Conservation (phyloP, 2,888 invertebrate species). For the Augochlorella aurata region DNA sequence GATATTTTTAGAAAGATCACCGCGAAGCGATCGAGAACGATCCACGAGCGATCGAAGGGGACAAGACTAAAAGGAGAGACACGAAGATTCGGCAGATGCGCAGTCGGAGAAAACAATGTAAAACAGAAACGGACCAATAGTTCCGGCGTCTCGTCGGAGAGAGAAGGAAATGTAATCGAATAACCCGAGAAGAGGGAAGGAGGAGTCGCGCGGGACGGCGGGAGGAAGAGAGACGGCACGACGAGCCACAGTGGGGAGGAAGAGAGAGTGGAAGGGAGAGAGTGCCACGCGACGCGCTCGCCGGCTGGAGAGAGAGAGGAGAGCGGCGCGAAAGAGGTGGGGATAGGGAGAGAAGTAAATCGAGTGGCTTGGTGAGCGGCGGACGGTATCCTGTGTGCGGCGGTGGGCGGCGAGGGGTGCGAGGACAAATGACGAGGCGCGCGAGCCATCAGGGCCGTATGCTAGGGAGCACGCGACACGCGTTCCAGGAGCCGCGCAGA, state of each 20-base stretch:
- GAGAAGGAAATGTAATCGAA: constrained; percentile 41
- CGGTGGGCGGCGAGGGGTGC: constrained; percentile 39
- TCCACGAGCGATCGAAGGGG: not conserved
- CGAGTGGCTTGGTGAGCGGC: constrained; percentile 48
- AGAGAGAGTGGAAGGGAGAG: constrained; percentile 55
- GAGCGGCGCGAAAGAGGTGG: constrained; percentile 35
- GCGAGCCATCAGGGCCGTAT: constrained; percentile 70
- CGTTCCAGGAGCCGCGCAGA: constrained; percentile 44
- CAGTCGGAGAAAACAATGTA: constrained; percentile 29
- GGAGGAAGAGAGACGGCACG: not conserved
- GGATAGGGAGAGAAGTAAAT: constrained; percentile 54
- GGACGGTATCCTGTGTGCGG: constrained; percentile 33
- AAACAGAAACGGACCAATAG: constrained; percentile 1
- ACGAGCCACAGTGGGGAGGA: constrained; percentile 4
- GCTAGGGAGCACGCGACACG: constrained; percentile 64
- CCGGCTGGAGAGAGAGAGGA: constrained; percentile 46
- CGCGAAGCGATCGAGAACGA: constrained; percentile 13
- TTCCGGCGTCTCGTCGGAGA: constrained; percentile 9
- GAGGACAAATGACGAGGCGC: constrained; percentile 69
- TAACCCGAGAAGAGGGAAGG: constrained; percentile 22
- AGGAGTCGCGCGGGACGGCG: not conserved
- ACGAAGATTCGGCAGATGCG: constrained; percentile 30
- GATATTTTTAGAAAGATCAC: not conserved
- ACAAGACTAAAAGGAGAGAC: constrained; percentile 5
- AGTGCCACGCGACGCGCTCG: constrained; percentile 58